Percentiles rank a stretch among this genome's conserved stretches.
Evolutionary conservation across 2,113 vertebrate species (phyloP).

Genomic region (Ageneiosus marmoratus): DNA sequence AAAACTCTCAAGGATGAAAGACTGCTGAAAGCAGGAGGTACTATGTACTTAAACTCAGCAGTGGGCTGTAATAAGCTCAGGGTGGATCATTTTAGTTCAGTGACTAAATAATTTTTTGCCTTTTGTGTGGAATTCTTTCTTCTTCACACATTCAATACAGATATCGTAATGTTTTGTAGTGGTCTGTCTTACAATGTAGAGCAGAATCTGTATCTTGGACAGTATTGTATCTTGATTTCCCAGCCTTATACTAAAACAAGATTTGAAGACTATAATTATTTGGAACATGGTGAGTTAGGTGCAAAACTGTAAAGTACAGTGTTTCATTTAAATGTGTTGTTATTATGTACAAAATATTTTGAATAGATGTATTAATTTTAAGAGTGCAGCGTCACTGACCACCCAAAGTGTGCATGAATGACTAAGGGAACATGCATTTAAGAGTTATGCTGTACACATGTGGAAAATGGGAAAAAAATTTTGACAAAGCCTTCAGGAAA

Average conservation of each 20-base stretch:
- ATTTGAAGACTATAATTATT: background rate
- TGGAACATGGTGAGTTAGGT: background rate
- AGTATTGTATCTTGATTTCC: too few species aligned
- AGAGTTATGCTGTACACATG: background rate
- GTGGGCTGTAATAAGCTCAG: too few species aligned
- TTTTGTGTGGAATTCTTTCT: too few species aligned
- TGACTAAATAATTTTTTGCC: too few species aligned
- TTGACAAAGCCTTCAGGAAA: conserved; percentile 31
- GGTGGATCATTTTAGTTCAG: too few species aligned
- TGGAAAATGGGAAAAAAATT: background rate
- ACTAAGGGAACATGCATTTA: background rate
- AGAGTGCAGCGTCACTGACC: background rate
- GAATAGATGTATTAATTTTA: background rate
- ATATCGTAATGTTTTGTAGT: too few species aligned
- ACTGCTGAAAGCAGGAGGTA: too few species aligned
- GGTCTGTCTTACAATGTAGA: too few species aligned
- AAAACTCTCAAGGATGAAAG: too few species aligned
- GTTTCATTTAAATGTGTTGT: background rate
- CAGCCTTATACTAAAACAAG: background rate
- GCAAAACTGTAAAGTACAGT: background rate
- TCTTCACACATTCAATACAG: too few species aligned
- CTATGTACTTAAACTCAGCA: too few species aligned
- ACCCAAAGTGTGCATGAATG: background rate
- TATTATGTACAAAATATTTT: background rate
- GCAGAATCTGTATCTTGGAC: too few species aligned